Conservation (phyloP, 2,113 vertebrate genomes). For the Felis chaus region DNA sequence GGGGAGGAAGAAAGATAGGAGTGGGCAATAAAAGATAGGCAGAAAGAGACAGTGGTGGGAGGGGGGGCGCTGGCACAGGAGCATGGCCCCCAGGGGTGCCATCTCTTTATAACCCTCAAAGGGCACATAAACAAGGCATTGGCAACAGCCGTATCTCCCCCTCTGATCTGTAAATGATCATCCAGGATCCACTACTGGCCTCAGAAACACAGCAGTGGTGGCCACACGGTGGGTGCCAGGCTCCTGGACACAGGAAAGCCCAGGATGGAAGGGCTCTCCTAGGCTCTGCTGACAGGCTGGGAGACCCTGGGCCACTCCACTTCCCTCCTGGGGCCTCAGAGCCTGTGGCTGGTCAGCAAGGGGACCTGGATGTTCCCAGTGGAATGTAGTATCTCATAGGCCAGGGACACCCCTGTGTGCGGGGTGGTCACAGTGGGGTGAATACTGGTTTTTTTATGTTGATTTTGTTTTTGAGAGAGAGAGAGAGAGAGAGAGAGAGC, state of each 20-base stretch:
- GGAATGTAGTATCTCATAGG: neutral
- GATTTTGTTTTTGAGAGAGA: too few species aligned
- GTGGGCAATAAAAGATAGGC: slow-evolving; percentile 73
- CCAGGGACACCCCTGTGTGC: neutral
- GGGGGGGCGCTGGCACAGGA: neutral
- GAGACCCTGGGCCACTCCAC: neutral
- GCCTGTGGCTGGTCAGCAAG: neutral
- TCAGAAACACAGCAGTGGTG: slow-evolving; percentile 1
- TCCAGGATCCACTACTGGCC: slow-evolving; percentile 57
- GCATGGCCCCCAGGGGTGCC: neutral
- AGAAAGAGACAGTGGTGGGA: neutral
- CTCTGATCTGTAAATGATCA: slow-evolving; percentile 59
- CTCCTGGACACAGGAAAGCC: neutral
- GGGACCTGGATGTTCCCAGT: neutral
- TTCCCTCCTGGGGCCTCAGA: neutral
- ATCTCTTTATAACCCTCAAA: slow-evolving; percentile 57
- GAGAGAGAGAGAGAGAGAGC: too few species aligned
- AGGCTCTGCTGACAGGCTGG: neutral
- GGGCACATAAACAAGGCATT: neutral
- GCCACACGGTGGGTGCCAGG: neutral
- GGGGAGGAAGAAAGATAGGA: slow-evolving; percentile 72
- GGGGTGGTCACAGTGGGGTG: neutral
- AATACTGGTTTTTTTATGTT: neutral
- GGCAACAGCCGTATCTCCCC: neutral
- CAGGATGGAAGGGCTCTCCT: fast-evolving